A percentile compares a stretch with the other conserved stretches of the same genome.
phyloP scores from a whole-genome alignment of 2,113 vertebrate species.

The Panthera tigris region DNA sequence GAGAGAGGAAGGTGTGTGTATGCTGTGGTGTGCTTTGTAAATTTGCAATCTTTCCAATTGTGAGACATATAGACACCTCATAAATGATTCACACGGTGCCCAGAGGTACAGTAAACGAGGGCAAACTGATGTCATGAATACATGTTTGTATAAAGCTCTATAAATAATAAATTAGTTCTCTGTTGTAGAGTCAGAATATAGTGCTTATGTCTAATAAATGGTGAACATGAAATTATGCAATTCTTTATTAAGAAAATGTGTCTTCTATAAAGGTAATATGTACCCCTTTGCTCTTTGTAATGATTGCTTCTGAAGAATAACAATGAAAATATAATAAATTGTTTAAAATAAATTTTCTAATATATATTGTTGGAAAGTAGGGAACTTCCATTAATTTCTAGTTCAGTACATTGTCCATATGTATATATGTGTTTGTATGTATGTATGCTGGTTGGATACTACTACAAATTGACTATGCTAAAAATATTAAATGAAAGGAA shows the following conservation, averaged over 20 bases:
- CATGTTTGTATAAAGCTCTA: conserved; percentile 70
- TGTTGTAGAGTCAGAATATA: conserved; percentile 62
- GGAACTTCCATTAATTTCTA: not conserved
- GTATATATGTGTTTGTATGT: not conserved
- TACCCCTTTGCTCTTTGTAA: not conserved
- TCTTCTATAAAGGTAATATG: not conserved
- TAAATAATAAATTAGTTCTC: conserved; percentile 81
- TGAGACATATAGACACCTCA: conserved; percentile 54
- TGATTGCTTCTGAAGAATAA: not conserved
- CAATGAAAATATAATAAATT: not conserved
- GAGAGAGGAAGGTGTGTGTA: not conserved
- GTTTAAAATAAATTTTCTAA: not conserved
- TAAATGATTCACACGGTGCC: conserved; percentile 79
- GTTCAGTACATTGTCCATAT: not conserved
- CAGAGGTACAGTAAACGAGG: conserved; percentile 76
- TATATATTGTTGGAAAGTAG: not conserved
- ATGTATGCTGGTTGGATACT: not conserved
- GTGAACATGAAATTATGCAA: conserved; percentile 48
- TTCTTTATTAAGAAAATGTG: conserved; percentile 56
- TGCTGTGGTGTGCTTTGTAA: not conserved
- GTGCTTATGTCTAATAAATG: conserved; percentile 62
- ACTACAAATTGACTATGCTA: not conserved
- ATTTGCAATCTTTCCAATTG: conserved; percentile 69
- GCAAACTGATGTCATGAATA: conserved; percentile 72
- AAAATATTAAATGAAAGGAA: not conserved